Percentiles rank a stretch among this genome's conserved stretches.
These are phyloP conservation scores for Vireo altiloquus DNA, from an alignment of 2,113 vertebrate genomes.

Conservation along the genomic window DNA sequence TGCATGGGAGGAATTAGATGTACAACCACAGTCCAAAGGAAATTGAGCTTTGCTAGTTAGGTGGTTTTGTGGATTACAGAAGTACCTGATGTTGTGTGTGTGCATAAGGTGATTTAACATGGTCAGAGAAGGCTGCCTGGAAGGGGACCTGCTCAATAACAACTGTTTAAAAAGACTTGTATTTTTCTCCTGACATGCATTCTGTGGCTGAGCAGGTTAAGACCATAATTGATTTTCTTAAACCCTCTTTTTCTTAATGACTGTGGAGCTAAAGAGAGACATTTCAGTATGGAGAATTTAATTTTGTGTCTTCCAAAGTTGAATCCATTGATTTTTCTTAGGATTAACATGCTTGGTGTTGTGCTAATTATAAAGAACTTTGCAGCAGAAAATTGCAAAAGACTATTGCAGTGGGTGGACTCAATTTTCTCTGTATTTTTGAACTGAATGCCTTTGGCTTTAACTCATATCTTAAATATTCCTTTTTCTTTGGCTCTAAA, in stretches of 20 bases:
- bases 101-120: not conserved
- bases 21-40: not conserved
- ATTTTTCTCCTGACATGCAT: not conserved
- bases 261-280: not conserved
- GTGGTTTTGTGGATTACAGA: not conserved
- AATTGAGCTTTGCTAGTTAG: not conserved
- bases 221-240: slow-evolving; percentile 37
- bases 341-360: slow-evolving; percentile 2
- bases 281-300: not conserved
- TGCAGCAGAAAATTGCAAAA: slow-evolving; percentile 12
- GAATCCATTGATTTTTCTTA: slow-evolving; percentile 26
- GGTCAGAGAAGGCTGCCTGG: not conserved
- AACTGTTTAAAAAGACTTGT: not conserved
- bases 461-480: not conserved
- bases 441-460: slow-evolving; percentile 22
- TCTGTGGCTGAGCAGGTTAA: slow-evolving; percentile 30
- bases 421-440: not conserved
- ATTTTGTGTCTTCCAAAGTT: not conserved
- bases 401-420: not conserved
- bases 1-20: not conserved
- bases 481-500: not conserved
- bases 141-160: not conserved
- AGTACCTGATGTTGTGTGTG: not conserved
- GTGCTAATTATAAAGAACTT: slow-evolving; percentile 38
- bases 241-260: not conserved